A percentile compares a stretch with the other conserved stretches of the same genome.
phyloP scores from a whole-genome alignment of 2,888 invertebrate genomes.

The Hofmannophila pseudospretella region DNA sequence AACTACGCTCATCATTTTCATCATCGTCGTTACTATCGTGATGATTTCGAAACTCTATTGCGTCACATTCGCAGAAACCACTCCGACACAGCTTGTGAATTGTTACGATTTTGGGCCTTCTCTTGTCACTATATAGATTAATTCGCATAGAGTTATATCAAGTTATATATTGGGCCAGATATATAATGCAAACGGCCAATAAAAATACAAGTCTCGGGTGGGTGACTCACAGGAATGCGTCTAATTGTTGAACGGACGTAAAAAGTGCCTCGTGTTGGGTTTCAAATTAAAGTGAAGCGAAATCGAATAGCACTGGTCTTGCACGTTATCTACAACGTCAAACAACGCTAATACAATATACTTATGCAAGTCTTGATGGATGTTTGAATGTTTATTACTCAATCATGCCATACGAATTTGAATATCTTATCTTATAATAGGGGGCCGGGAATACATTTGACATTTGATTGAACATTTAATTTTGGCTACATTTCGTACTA shows the following conservation, averaged over 20 bases:
- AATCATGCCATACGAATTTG: no score
- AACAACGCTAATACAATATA: background rate
- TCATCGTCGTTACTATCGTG: conserved; percentile 40
- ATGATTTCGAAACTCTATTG: conserved; percentile 44
- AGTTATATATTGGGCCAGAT: conserved; percentile 47
- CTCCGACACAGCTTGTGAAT: background rate
- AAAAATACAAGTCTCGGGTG: conserved; percentile 66
- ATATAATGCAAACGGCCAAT: conserved; percentile 63
- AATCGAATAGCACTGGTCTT: conserved; percentile 30
- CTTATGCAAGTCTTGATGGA: background rate
- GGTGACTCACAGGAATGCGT: conserved; percentile 69
- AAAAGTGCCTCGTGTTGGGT: conserved; percentile 57
- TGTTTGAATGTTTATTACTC: no score
- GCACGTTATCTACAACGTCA: background rate
- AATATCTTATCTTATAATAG: no score
- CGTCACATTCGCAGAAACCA: conserved; percentile 41
- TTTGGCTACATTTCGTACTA: no score
- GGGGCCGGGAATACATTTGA: no score
- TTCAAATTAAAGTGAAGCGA: conserved; percentile 58
- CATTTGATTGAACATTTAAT: no score
- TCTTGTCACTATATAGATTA: background rate
- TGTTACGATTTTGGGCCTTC: conserved; percentile 1
- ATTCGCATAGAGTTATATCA: conserved; percentile 11
- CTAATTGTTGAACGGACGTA: conserved; percentile 62
- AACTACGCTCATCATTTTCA: conserved; percentile 20